Evolutionary conservation across 2,113 vertebrate genomes (phyloP).

Genomic region (Peucedramus taeniatus): DNA sequence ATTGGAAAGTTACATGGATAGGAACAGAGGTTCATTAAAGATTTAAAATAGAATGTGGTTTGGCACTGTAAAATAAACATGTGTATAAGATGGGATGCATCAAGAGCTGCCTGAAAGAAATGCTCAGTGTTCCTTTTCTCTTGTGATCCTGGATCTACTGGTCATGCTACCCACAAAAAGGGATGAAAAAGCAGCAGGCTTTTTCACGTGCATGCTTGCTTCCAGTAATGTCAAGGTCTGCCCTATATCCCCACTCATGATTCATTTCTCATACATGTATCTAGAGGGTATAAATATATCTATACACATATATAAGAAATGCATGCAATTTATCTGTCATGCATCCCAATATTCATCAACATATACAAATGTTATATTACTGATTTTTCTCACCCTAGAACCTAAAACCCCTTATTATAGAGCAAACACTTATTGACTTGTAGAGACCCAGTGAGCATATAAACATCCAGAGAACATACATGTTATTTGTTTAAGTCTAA

Average conservation of each 20-base stretch:
- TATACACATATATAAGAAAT: background rate
- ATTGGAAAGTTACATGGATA: constrained; percentile 46
- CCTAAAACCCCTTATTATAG: background rate
- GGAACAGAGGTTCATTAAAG: constrained; percentile 58
- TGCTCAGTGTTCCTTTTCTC: background rate
- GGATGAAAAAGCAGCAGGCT: background rate
- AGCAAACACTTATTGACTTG: background rate
- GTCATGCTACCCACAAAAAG: background rate
- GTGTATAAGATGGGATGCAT: constrained; percentile 16
- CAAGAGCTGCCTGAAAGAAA: constrained; percentile 26
- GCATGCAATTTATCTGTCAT: background rate
- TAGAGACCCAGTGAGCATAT: background rate
- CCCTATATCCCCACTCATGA: background rate
- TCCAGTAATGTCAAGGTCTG: background rate
- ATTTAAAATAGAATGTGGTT: constrained; percentile 64
- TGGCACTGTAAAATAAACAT: constrained; percentile 55
- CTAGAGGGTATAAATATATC: too few relatives aligned
- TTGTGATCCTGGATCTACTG: constrained; percentile 12
- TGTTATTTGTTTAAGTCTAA: background rate
- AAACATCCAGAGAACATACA: background rate
- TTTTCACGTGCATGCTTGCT: background rate
- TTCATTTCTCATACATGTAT: background rate
- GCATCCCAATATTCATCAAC: background rate
- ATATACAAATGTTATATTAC: background rate
- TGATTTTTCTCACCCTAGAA: background rate